Conservation (phyloP, 2,113 vertebrate species). For the Mormyrus lacerda region DNA sequence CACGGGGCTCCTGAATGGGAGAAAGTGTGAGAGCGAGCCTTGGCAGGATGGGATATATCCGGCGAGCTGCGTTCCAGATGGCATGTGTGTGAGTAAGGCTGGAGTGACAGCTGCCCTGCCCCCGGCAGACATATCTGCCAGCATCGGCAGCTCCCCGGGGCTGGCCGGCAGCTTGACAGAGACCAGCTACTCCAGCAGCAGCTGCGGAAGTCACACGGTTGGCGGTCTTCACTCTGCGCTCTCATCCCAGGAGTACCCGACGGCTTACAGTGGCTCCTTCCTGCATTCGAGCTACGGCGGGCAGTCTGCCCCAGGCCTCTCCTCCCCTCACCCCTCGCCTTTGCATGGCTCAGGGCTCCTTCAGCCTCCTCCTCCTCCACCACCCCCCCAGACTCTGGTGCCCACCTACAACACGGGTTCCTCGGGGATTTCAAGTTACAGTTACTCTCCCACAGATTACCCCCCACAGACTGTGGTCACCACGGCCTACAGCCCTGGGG, state of each 20-base stretch:
- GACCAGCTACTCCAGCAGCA: constrained; percentile 88
- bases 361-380: constrained; percentile 77
- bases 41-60: constrained; percentile 97
- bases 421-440: constrained; percentile 88
- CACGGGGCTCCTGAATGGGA: constrained; percentile 82
- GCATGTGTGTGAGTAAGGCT: constrained; percentile 87
- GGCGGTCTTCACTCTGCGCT: constrained; percentile 87
- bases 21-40: constrained; percentile 88
- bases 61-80: constrained; percentile 94
- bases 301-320: constrained; percentile 83
- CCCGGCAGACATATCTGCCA: constrained; percentile 82
- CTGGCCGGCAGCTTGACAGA: constrained; percentile 90
- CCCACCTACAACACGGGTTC: constrained; percentile 88
- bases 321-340: constrained; percentile 91
- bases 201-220: constrained; percentile 87
- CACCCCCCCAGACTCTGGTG: constrained; percentile 77
- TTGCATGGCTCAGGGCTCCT: constrained; percentile 89
- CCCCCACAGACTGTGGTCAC: constrained; percentile 88
- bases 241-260: constrained; percentile 94
- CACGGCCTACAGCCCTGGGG: constrained; percentile 86
- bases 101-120: constrained; percentile 87
- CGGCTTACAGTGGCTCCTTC: constrained; percentile 91
- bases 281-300: constrained; percentile 89
- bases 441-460: constrained; percentile 86
- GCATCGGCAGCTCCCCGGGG: constrained; percentile 88